Evolutionary conservation across 2,888 invertebrate species (phyloP), one percentile per base, ranked within the genome.

Genomic region (Standfussiana lucernea): DNA sequence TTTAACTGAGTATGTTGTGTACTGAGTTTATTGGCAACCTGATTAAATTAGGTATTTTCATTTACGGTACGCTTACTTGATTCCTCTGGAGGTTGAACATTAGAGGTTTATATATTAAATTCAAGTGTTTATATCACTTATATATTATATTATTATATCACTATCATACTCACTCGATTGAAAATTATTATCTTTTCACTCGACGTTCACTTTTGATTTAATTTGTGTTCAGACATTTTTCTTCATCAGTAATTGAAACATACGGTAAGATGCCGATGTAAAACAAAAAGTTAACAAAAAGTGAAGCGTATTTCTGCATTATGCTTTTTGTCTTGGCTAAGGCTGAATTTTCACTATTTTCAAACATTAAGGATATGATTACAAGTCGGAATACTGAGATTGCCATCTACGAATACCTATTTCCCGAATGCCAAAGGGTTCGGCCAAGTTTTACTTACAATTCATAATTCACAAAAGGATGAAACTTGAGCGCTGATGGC

Each of bases 381-480:
- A 32, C 13, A 32, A 77, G 21, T 10, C 6, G 45, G 21, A 45
- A 45, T 32, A 62, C 64, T n/a, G 28, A 74, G 62, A 68, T 75
- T 65, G 40, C 42, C 32, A 75, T 77, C 68, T 69, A 61, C 37
- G 11, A 67, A 70, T 45, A 59, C n/a, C 18, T 35, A 76, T 68
- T 77, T 82, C 61, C 59, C 5, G 32, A 76, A 76, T 35, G 69
- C 66, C 66, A 72, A 76, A 75, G 72, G 53, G 67, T 73, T 73
- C 28, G 37, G 11, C 37, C 50, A 77, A 82, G 32, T 72, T 76
- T 71, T 75, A 80, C 45, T 82, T 74, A 80, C 79, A 77, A 81
- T 84, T 82, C 77, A 80, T 80, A 73, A 87, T 78, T 85, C 72
- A 78, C 80, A 83, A 77, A 82, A 78, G 83, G 78, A 84, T 65